Evolutionary conservation across 2,888 invertebrate species (phyloP), one percentile per base, ranked within the genome.

Genomic region (Archips xylosteana): DNA sequence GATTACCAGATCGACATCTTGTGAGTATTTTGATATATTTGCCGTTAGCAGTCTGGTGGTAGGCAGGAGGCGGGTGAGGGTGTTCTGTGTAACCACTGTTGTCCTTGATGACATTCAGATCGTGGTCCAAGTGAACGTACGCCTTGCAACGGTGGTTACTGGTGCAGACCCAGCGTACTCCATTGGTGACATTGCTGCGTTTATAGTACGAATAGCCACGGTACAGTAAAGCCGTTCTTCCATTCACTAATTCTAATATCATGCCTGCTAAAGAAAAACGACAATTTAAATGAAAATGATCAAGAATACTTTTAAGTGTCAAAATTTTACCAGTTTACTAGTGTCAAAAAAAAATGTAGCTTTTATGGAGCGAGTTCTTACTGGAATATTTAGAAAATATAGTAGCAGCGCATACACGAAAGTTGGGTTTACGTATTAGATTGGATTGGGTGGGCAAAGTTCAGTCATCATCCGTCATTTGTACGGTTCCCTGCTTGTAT

Each of bases 91-190:
- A 32, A n/a, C 15, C 9, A 15, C 15, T 4, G 6, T 5, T 42
- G 36, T 42, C 39, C 51, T 59, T 65, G 57, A 64, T 59, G 23
- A 71, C 15, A 23, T 60, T 65, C 1, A 32, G 23, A 32, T 32
- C 10, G 39, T 15, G 49, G 32, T 71, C 71, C 34, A 71, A 15
- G 32, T 71, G 71, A 15, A 71, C 10, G 12, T 71, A 71, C 2
- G 71, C 65, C 10, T 49, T 65, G 49, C 71, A 65, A 8, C 51
- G 64, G 36, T 8, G 65, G 32, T 32, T 71, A 13, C 12, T 71
- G 32, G 71, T 71, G 12, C 71, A 71, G n/a, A 59, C 65, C 71
- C 71, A 71, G 9, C 71, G 71, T 10, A 60, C 4, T 5, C 65
- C 65, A 5, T 71, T 71, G 4, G 39, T 5, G 39, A 71, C 6